Evolutionary conservation across 2,113 vertebrate genomes (phyloP).

Genomic region (Fukomys damarensis): DNA sequence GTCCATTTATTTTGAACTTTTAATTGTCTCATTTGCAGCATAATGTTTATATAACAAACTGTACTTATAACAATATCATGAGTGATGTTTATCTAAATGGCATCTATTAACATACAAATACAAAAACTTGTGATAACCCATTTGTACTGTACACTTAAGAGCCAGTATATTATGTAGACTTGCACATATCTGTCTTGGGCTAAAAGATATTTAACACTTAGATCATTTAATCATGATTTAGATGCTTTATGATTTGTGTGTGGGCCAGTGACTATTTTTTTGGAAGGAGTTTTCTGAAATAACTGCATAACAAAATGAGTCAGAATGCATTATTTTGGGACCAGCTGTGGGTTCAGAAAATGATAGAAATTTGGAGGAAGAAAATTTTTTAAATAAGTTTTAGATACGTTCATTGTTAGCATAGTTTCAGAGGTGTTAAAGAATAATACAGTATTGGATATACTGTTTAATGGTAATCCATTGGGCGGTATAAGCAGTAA

Average conservation of each 20-base stretch:
- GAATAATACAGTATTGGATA: conserved; percentile 3
- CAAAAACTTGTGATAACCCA: conserved; percentile 49
- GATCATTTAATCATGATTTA: conserved; percentile 55
- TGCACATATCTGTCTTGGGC: conserved; percentile 21
- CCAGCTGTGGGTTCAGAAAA: conserved; percentile 8
- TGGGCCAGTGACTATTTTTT: conserved; percentile 6
- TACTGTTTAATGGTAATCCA: not conserved
- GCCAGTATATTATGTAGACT: conserved; percentile 9
- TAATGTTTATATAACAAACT: conserved; percentile 48
- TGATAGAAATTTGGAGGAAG: conserved; percentile 17
- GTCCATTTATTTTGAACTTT: conserved; percentile 67
- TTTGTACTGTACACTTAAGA: conserved; percentile 49
- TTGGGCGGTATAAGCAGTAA: conserved; percentile 29
- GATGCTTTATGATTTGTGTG: conserved; percentile 57
- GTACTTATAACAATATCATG: conserved; percentile 33
- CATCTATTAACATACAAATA: conserved; percentile 58
- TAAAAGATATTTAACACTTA: conserved; percentile 48
- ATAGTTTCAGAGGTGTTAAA: not conserved
- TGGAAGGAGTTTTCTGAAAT: conserved; percentile 50
- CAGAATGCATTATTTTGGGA: conserved; percentile 36
- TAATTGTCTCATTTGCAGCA: conserved; percentile 32
- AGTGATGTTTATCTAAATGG: conserved; percentile 61
- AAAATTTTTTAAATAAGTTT: conserved; percentile 1
- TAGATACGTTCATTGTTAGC: not conserved
- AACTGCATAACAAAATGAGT: conserved; percentile 53